Evolutionary conservation across 1,140 invertebrate species (phyloP).

Genomic region (Penaeus japonicus): DNA sequence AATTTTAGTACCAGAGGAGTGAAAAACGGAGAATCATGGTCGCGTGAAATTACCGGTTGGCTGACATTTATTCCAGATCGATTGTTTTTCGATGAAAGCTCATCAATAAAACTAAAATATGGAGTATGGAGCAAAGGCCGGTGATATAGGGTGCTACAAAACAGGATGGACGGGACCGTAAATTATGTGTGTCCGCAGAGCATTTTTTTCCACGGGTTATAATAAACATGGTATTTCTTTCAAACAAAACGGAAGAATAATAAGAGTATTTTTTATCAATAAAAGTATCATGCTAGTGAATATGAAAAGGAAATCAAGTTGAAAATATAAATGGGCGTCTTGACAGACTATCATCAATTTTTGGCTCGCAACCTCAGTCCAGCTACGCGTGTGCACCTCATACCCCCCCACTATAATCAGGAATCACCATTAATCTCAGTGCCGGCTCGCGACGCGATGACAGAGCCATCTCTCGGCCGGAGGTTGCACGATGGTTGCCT

Average conservation of each 20-base stretch:
- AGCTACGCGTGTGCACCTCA: neutral
- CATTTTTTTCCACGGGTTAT: too few species aligned
- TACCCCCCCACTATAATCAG: conserved; percentile 1
- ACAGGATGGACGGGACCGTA: too few species aligned
- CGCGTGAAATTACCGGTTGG: conserved; percentile 23
- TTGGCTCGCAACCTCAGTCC: neutral
- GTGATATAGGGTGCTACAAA: neutral
- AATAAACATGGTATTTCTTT: too few species aligned
- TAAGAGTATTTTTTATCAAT: too few species aligned
- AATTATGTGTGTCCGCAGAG: too few species aligned
- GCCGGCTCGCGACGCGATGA: conserved; percentile 10
- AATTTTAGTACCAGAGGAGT: conserved; percentile 4
- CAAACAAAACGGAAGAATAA: too few species aligned
- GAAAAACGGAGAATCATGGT: neutral
- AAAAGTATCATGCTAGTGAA: too few species aligned
- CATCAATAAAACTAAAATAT: conserved; percentile 29
- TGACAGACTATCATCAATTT: too few species aligned
- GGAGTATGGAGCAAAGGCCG: neutral
- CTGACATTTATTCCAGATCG: conserved; percentile 35
- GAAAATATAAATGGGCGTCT: neutral
- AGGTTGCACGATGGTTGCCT: neutral
- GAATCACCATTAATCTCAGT: conserved; percentile 42
- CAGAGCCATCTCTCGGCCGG: conserved; percentile 46
- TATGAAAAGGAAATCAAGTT: neutral
- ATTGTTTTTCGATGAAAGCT: neutral